Evolutionary conservation across 2,888 invertebrate genomes (phyloP).

Genomic region (Troides oblongomaculatus): DNA sequence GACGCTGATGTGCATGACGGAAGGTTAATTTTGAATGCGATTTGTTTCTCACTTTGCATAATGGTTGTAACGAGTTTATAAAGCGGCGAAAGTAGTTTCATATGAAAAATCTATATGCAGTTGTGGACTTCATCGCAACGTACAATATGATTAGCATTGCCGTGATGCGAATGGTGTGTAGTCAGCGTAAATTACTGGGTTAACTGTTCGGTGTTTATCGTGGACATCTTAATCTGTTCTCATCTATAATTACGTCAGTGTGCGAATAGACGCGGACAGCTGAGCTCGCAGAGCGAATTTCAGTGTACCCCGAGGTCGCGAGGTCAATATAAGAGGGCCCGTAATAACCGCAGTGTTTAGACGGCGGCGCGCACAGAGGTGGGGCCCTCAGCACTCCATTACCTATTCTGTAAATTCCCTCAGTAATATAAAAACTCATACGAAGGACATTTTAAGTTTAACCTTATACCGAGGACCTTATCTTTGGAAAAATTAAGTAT

Average conservation of each 20-base stretch:
- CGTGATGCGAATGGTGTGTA: too few species aligned
- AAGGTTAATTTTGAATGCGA: background rate
- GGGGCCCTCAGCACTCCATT: background rate
- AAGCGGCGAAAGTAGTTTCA: too few species aligned
- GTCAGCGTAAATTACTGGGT: too few species aligned
- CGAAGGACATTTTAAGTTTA: too few species aligned
- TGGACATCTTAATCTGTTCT: constrained; percentile 1
- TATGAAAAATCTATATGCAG: background rate
- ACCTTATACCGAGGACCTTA: too few species aligned
- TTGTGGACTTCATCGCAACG: background rate
- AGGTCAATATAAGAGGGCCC: constrained; percentile 23
- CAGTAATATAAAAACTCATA: too few species aligned
- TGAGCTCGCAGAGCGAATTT: constrained; percentile 13
- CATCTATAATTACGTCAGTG: constrained; percentile 14
- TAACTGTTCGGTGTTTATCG: background rate
- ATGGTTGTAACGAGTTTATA: too few species aligned
- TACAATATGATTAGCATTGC: too few species aligned
- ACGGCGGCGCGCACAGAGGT: constrained; percentile 14
- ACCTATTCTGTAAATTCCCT: constrained; percentile 6
- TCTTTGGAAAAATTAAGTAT: too few species aligned
- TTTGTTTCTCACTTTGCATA: too few species aligned
- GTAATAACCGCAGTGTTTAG: constrained; percentile 17
- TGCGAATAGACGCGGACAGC: constrained; percentile 14
- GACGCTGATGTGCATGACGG: background rate
- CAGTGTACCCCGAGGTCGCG: constrained; percentile 14